Conservation (phyloP, 2,888 invertebrate species). For the Dascillus cervinus region DNA sequence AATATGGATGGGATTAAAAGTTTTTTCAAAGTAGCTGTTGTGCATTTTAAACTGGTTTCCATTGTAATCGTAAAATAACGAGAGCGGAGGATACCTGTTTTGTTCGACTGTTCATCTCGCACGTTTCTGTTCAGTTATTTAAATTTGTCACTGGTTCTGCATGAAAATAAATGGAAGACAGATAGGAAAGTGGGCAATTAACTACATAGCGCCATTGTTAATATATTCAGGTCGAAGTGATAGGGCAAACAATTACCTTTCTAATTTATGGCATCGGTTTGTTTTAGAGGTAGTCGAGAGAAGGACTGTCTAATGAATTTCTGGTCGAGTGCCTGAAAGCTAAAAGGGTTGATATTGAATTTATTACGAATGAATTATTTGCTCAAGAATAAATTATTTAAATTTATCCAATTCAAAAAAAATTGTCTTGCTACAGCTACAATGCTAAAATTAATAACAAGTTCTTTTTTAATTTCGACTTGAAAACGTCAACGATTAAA, state of each 20-base stretch:
- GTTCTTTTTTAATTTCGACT: too few relatives aligned
- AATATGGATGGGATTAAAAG: conserved; percentile 26
- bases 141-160: too few relatives aligned
- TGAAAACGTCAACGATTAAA: too few relatives aligned
- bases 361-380: conserved; percentile 28
- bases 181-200: conserved; percentile 24
- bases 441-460: too few relatives aligned
- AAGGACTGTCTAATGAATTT: conserved; percentile 30
- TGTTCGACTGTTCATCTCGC: too few relatives aligned
- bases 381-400: conserved; percentile 16
- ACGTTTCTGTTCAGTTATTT: too few relatives aligned
- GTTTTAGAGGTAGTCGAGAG: conserved; percentile 27
- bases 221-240: conserved; percentile 32
- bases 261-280: conserved; percentile 30
- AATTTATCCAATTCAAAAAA: conserved; percentile 11
- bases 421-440: too few relatives aligned
- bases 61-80: too few relatives aligned
- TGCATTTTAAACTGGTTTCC: conserved; percentile 33
- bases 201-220: conserved; percentile 25
- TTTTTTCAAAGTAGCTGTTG: conserved; percentile 22
- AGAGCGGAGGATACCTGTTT: too few relatives aligned
- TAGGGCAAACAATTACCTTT: conserved; percentile 31
- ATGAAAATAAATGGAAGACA: conserved; percentile 21
- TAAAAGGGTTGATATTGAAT: conserved; percentile 30
- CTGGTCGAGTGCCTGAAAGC: conserved; percentile 27